These are phyloP conservation scores for Sarcophaga bullata DNA, from an alignment of 1,140 invertebrate species.

Conservation along the genomic window DNA sequence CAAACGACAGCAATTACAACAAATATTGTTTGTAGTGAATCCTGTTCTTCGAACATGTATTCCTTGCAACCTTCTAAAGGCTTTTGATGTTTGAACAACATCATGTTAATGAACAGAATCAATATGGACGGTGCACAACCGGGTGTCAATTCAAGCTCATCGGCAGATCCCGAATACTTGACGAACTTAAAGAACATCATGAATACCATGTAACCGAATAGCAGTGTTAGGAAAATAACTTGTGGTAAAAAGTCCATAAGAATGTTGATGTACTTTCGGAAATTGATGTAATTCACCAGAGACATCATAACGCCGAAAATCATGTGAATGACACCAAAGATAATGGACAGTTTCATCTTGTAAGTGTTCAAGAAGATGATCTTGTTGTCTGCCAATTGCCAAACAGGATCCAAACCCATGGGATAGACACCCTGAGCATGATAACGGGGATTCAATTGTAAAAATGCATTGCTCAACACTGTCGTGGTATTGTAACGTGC, in stretches of 20 bases:
- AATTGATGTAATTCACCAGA: constrained; percentile 89
- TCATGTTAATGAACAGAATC: constrained; percentile 93
- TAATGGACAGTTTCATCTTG: constrained; percentile 99
- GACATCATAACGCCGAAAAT: constrained; percentile 92
- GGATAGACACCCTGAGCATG: constrained; percentile 74
- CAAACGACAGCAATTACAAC: constrained; percentile 82
- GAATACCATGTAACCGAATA: constrained; percentile 96
- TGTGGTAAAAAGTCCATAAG: constrained; percentile 94
- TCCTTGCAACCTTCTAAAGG: constrained; percentile 71
- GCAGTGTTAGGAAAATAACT: constrained; percentile 85
- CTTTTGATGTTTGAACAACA: constrained; percentile 71
- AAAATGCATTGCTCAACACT: constrained; percentile 63
- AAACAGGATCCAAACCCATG: constrained; percentile 88
- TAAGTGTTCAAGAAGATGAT: constrained; percentile 97
- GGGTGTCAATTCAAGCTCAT: constrained; percentile 67
- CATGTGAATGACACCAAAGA: constrained; percentile 96
- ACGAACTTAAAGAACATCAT: constrained; percentile 94
- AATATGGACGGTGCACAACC: constrained; percentile 88
- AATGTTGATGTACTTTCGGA: constrained; percentile 81
- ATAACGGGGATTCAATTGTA: constrained; percentile 73
- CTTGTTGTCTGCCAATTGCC: constrained; percentile 92
- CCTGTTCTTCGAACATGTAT: constrained; percentile 82
- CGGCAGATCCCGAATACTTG: constrained; percentile 72
- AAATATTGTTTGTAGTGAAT: constrained; percentile 76
- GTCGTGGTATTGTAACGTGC: constrained; percentile 69